Percentiles rank a stretch among this genome's conserved stretches.
phyloP scores from a whole-genome alignment of 2,113 vertebrate species.

The Telmatochromis sp. region DNA sequence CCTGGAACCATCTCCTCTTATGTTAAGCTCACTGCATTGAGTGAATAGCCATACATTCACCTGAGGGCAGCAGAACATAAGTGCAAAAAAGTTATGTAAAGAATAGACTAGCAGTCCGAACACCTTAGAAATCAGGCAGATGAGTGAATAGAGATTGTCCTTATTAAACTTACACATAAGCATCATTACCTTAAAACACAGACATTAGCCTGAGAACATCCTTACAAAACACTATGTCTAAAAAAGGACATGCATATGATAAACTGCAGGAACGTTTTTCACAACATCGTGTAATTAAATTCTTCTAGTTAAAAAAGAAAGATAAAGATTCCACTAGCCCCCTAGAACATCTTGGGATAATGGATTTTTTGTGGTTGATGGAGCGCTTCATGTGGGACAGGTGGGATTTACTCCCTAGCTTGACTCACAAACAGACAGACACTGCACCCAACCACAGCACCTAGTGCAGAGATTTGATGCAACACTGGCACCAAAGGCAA shows the following conservation, averaged over 20 bases:
- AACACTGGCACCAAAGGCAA: constrained; percentile 71
- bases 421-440: background rate
- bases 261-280: constrained; percentile 23
- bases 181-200: constrained; percentile 10
- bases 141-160: background rate
- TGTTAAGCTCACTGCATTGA: background rate
- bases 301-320: constrained; percentile 64
- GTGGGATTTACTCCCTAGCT: constrained; percentile 63
- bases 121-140: background rate
- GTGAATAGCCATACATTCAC: background rate
- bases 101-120: background rate
- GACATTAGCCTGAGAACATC: background rate
- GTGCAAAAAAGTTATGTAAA: background rate
- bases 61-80: background rate
- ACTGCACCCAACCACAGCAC: constrained; percentile 20
- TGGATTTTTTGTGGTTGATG: constrained; percentile 66
- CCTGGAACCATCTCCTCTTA: background rate
- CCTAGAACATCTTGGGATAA: constrained; percentile 70
- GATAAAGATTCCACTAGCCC: constrained; percentile 74
- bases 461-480: constrained; percentile 62
- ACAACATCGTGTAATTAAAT: constrained; percentile 60
- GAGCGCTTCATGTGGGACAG: constrained; percentile 65
- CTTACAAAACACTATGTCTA: background rate
- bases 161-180: background rate
- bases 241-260: constrained; percentile 45